Evolutionary conservation across 1,140 invertebrate species (phyloP), one percentile per base, ranked within the genome.

Genomic region (Papilio glaucus): DNA sequence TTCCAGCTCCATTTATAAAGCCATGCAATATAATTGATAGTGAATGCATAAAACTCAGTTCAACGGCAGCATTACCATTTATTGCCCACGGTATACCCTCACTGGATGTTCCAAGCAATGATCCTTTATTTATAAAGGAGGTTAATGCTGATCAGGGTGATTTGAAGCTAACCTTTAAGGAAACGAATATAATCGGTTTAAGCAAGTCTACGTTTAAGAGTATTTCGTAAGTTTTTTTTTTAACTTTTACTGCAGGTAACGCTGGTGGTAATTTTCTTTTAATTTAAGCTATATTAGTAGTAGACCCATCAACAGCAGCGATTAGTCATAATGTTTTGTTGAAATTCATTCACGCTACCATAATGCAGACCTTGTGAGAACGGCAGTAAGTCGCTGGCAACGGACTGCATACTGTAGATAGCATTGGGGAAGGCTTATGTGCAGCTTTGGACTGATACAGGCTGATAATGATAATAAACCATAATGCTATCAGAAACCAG

Each of bases 1-100:
- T 77, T 80, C 13, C 74, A 90, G 88, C 71, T n/a, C 62, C 67
- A 10, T 84, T 78, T 68, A 81, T 88, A 62, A 87, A 77, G 7
- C 81, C 79, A 69, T 91, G 87, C 73, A 82, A 79, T 24, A 15
- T 72, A 9, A 74, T 72, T 26, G 86, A 88, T 53, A 77, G 57
- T 0, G 53, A 68, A 6, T 91, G 89, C 63, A 13, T 88, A 5
- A 77, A 72, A 12, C 13, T 72, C 1, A 81, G 80, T 10, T 71
- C 79, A 0, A 73, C 83, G 33, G 77, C 57, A 1, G 81, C 84
- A 0, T 0, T 88, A 7, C 60, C 76, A 7, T n/a, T 62, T 10
- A 10, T 91, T 3, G 57, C 67, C 1, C 41, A 72, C 7, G 85
- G 85, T 0, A 72, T 85, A 10, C 85, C 84, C 24, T 84, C 86